Base-by-base conservation (phyloP, 2,888 invertebrate species). In the Apotomis turbidana region DNA sequence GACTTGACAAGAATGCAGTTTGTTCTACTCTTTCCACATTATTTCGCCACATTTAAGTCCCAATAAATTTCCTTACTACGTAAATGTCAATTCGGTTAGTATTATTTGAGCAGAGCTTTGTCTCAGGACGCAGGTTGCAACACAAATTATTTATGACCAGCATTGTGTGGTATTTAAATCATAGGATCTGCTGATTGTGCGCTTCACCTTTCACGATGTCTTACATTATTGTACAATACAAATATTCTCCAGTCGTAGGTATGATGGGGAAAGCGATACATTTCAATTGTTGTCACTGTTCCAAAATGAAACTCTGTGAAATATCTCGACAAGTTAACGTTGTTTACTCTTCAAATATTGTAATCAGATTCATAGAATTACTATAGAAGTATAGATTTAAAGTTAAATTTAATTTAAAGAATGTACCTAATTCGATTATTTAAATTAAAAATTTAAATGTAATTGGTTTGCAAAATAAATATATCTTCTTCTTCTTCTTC, bases 121-220 rank as follows among this genome's bases (percentile, higher is more conserved):
- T 78, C 81, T 75, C 75, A 68, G 75, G 69, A 74, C 73, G 77
- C 70, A 74, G 66, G 78, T 84, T 86, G 81, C 81, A 74, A 79
- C 85, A 84, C 79, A 73, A 68, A 79, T 80, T 79, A 66, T 73
- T 85, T 87, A 85, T 52, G 81, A 84, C 27, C 78, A 77, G 81
- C 81, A 85, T 89, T 90, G 88, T 89, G 82, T 89, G 90, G 88
- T 90, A 91, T 91, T 91, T 91, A 90, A 88, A 87, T 88, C 87
- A 86, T 84, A 81, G 80, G 87, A 91, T 90, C 88, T 87, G 84
- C 85, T 87, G 91, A 91, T 91, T 87, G 85, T 85, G 84, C 83
- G 85, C 83, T 80, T 87, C 89, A 92, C 92, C 92, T 93, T 89
- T 93, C 92, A 93, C 92, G 93, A 92, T 87, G 86, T 81, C 68